Conservation (phyloP, 2,797 vertebrate genomes). For the Nannoperca australis region DNA sequence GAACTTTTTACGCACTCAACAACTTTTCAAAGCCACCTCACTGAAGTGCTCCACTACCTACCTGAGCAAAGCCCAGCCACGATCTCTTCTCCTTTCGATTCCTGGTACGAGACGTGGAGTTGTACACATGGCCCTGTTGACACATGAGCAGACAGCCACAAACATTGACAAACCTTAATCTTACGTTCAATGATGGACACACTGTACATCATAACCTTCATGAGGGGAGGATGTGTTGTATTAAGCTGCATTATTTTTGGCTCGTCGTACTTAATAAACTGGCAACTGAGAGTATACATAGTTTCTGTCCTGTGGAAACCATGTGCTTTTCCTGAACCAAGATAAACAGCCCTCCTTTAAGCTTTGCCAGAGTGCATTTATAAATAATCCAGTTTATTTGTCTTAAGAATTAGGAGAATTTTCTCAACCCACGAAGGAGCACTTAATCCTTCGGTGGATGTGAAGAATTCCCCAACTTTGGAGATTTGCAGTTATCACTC, state of each 20-base stretch:
- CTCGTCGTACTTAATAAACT: not conserved
- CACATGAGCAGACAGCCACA: conserved; percentile 21
- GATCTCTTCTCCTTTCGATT: conserved; percentile 97
- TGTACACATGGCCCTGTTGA: conserved; percentile 96
- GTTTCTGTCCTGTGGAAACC: not conserved
- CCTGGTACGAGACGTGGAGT: conserved; percentile 97
- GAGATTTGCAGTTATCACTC: not conserved
- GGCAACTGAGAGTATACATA: not conserved
- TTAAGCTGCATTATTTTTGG: not conserved
- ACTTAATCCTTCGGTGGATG: too few species aligned
- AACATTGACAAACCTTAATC: conserved; percentile 1
- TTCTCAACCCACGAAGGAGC: too few species aligned
- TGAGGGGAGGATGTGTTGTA: not conserved
- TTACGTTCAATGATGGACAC: not conserved
- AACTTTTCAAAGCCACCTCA: not conserved
- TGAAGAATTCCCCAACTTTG: not conserved
- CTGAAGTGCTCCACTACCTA: conserved; percentile 69
- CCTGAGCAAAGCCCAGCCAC: conserved; percentile 99
- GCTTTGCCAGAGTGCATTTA: not conserved
- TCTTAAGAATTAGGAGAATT: too few species aligned
- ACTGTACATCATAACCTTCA: not conserved
- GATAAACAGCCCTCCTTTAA: not conserved
- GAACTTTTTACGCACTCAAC: not conserved
- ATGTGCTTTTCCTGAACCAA: not conserved
- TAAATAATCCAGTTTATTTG: not conserved